Conservation (phyloP, 1,140 invertebrate species). For the Sarcophaga bullata region DNA sequence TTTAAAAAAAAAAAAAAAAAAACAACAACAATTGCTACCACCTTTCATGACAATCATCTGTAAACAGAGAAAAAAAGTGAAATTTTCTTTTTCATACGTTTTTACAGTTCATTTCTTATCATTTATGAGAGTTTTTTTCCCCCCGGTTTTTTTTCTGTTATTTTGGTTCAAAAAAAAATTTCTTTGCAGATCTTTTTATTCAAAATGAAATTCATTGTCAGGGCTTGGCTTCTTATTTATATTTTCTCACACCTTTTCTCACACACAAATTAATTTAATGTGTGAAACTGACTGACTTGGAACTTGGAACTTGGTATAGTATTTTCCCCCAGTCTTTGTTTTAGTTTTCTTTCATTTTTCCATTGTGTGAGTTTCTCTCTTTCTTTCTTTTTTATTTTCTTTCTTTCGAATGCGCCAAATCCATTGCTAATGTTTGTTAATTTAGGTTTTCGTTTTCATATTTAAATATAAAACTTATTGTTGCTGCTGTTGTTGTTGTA, state of each 20-base stretch:
- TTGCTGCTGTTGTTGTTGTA: too few relatives aligned
- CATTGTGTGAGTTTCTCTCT: too few relatives aligned
- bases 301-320: neutral
- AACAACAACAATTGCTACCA: constrained; percentile 8
- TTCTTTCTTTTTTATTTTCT: too few relatives aligned
- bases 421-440: too few relatives aligned
- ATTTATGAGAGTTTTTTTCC: neutral
- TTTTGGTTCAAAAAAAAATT: neutral
- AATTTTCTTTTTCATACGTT: neutral
- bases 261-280: constrained; percentile 6
- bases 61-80: neutral
- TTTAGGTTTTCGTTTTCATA: too few relatives aligned
- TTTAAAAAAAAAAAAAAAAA: too few relatives aligned
- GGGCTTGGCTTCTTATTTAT: neutral
- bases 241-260: constrained; percentile 9
- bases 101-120: neutral
- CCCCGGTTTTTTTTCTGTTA: neutral
- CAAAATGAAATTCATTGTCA: constrained; percentile 16
- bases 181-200: neutral
- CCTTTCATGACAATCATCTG: neutral
- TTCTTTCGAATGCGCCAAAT: too few relatives aligned
- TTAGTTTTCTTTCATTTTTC: too few relatives aligned
- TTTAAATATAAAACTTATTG: too few relatives aligned
- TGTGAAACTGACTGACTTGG: neutral
- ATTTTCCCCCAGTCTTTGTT: neutral